phyloP scores from a whole-genome alignment of 1,140 invertebrate genomes.

The Caerostris darwini region DNA sequence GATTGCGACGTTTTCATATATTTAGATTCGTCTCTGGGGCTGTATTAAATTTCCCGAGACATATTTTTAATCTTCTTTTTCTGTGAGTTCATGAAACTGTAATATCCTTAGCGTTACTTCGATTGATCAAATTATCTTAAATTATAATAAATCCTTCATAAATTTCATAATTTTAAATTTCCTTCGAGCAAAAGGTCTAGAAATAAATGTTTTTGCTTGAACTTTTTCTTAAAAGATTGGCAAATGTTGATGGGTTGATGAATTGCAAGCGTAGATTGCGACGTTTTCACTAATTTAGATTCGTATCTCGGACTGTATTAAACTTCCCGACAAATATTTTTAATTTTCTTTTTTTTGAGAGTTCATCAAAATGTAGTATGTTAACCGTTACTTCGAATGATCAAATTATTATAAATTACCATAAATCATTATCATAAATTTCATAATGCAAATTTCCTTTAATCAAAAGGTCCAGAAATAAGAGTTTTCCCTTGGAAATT shows the following conservation, averaged over 20 bases:
- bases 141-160: no score
- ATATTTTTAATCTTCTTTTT: not conserved
- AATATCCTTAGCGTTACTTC: not conserved
- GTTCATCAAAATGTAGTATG: not conserved
- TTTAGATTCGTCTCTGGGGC: not conserved
- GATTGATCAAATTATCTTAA: not conserved
- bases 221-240: constrained; percentile 27
- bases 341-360: no score
- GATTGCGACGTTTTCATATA: constrained; percentile 42
- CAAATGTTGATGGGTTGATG: no score
- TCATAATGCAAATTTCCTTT: constrained; percentile 17
- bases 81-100: not conserved
- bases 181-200: not conserved
- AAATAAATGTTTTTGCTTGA: not conserved
- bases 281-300: constrained; percentile 36
- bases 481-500: not conserved
- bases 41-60: not conserved
- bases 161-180: constrained; percentile 73
- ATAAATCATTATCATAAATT: no score
- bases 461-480: not conserved
- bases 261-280: constrained; percentile 1
- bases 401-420: not conserved
- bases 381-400: not conserved
- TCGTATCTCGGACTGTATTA: not conserved
- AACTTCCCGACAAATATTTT: not conserved